Evolutionary conservation across 1,140 invertebrate genomes (phyloP).

Genomic region (Antheraea pernyi): DNA sequence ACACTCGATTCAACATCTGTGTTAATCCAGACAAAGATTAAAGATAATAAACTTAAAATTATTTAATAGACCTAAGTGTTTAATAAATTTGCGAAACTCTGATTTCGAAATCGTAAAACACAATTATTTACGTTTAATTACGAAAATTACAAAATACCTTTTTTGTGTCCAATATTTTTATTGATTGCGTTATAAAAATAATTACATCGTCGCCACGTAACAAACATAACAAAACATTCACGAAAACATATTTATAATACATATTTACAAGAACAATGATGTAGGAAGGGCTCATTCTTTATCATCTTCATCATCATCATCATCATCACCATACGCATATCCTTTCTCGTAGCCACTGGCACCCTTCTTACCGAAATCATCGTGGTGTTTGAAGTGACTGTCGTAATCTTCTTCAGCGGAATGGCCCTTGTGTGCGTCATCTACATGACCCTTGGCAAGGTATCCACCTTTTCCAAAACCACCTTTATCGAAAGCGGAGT

Average conservation of each 20-base stretch:
- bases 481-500: conserved; percentile 74
- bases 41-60: no score
- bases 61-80: no score
- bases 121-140: background rate
- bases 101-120: background rate
- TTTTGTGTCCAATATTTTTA: conserved; percentile 27
- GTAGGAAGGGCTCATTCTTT: conserved; percentile 17
- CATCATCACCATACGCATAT: conserved; percentile 48
- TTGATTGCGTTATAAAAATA: conserved; percentile 54
- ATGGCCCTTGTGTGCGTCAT: conserved; percentile 71
- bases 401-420: conserved; percentile 56
- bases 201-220: conserved; percentile 48
- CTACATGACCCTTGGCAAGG: conserved; percentile 73
- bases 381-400: conserved; percentile 50
- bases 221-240: conserved; percentile 72
- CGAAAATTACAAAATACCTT: background rate
- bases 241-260: conserved; percentile 37
- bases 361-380: conserved; percentile 56
- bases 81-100: background rate
- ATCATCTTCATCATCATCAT: conserved; percentile 47
- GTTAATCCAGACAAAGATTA: no score
- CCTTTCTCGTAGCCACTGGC: conserved; percentile 51
- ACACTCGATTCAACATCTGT: no score
- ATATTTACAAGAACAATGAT: conserved; percentile 43
- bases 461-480: conserved; percentile 76